Conservation (phyloP, 2,888 invertebrate species). For the Mycogona germanica region DNA sequence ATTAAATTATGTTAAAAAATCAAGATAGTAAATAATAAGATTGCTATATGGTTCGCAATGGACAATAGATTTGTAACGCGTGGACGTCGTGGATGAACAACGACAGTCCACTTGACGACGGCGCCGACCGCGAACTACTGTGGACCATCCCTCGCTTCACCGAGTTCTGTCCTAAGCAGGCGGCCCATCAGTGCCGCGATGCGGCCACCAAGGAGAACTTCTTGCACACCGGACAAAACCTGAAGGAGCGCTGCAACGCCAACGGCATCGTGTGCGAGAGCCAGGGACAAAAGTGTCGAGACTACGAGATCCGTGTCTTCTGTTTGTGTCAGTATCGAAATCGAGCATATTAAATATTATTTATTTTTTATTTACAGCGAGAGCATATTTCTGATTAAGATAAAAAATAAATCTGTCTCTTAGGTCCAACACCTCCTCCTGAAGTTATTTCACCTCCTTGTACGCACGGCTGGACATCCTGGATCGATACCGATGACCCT, state of each 20-base stretch:
- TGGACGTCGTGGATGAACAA: slow-evolving; percentile 35
- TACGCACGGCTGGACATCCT: slow-evolving; percentile 32
- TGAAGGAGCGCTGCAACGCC: slow-evolving; percentile 15
- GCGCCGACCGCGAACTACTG: slow-evolving; percentile 27
- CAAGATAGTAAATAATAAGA: too few species aligned
- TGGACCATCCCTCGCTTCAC: slow-evolving; percentile 24
- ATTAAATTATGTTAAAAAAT: too few species aligned
- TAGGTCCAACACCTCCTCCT: slow-evolving; percentile 11
- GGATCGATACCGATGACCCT: slow-evolving; percentile 30
- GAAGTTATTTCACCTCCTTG: slow-evolving; percentile 22
- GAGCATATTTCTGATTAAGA: too few species aligned
- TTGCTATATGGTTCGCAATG: too few species aligned
- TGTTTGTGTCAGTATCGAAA: slow-evolving; percentile 39
- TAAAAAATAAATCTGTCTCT: background rate
- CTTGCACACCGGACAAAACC: slow-evolving; percentile 13
- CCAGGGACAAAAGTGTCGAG: slow-evolving; percentile 44
- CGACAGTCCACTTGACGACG: slow-evolving; percentile 16
- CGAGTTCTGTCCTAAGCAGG: slow-evolving; percentile 25
- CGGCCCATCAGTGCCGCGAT: slow-evolving; percentile 17
- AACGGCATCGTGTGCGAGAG: slow-evolving; percentile 19
- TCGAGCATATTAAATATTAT: background rate
- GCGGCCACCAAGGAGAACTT: slow-evolving; percentile 3
- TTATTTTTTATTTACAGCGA: background rate
- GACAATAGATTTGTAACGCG: slow-evolving; percentile 41
- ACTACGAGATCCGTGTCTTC: slow-evolving; percentile 69